These are phyloP conservation scores for Caenorhabditis drosophilae DNA, from an alignment of 2,888 invertebrate species.

Conservation along the genomic window DNA sequence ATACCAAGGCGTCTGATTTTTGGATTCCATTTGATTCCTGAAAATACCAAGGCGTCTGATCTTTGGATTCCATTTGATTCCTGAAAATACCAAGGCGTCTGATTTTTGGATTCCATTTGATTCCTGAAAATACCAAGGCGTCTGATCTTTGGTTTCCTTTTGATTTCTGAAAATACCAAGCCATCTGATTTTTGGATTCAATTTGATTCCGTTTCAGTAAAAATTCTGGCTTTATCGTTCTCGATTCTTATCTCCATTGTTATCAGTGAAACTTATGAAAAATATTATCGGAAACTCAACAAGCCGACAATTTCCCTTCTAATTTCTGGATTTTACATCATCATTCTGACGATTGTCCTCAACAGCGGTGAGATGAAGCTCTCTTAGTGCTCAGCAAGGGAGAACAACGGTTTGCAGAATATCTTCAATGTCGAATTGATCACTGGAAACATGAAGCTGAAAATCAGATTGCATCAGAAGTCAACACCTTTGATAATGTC, in stretches of 20 bases:
- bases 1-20: no score
- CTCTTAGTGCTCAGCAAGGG: no score
- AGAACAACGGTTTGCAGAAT: background rate
- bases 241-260: slow-evolving; percentile 18
- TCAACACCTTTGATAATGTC: slow-evolving; percentile 22
- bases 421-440: slow-evolving; percentile 8
- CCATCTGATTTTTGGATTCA: no score
- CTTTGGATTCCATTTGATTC: no score
- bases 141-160: no score
- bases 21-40: no score
- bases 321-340: slow-evolving; percentile 20
- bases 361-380: no score
- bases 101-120: no score
- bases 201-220: slow-evolving; percentile 24
- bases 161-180: no score
- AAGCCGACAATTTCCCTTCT: slow-evolving; percentile 7
- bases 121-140: no score
- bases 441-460: slow-evolving; percentile 21
- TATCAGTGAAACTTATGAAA: slow-evolving; percentile 34
- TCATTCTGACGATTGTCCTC: slow-evolving; percentile 7
- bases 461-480: slow-evolving; percentile 2
- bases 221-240: slow-evolving; percentile 17
- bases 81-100: no score
- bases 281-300: slow-evolving; percentile 34
- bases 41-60: no score